phyloP scores from a whole-genome alignment of 2,113 vertebrate genomes.

The Thalassarche chlororhynchos region DNA sequence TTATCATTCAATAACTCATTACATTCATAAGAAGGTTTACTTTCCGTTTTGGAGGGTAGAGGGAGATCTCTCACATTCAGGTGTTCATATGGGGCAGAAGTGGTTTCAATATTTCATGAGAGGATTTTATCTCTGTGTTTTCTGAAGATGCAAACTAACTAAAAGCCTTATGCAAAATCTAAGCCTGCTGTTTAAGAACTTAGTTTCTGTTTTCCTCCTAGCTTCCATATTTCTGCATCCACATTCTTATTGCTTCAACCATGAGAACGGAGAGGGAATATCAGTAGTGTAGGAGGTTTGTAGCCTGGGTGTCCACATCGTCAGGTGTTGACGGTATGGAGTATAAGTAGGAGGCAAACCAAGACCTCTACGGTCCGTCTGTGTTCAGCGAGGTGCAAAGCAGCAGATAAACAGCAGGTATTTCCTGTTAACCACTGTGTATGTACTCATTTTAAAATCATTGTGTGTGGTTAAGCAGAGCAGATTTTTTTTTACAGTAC shows the following conservation, averaged over 20 bases:
- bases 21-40: not conserved
- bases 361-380: not conserved
- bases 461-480: not conserved
- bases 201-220: not conserved
- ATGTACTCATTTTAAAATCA: not conserved
- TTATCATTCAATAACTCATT: constrained; percentile 58
- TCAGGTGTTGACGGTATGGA: not conserved
- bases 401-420: not conserved
- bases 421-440: not conserved
- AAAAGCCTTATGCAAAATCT: not conserved
- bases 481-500: not conserved
- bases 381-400: not conserved
- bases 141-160: not conserved
- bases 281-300: not conserved
- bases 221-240: not conserved
- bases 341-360: not conserved
- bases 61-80: not conserved
- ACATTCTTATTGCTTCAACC: not conserved
- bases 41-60: not conserved
- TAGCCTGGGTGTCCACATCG: not conserved
- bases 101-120: constrained; percentile 19
- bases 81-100: not conserved
- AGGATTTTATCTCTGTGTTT: constrained; percentile 1
- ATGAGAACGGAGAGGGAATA: not conserved
- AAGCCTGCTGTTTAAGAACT: not conserved